These are phyloP conservation scores for Orientallactaga bullata DNA, from an alignment of 2,113 vertebrate species.

Conservation along the genomic window DNA sequence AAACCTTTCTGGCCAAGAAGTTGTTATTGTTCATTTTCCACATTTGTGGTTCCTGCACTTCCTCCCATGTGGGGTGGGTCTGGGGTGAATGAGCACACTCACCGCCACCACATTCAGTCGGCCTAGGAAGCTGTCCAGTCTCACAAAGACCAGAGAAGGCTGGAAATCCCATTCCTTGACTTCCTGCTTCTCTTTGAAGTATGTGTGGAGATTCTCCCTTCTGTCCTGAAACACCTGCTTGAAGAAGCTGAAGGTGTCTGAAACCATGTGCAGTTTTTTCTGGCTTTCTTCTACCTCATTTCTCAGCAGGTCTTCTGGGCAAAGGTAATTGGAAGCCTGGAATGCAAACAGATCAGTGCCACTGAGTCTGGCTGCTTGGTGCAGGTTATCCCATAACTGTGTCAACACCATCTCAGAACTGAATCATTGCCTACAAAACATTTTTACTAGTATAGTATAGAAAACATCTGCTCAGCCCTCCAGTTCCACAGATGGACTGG, in stretches of 20 bases:
- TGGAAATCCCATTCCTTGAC: constrained; percentile 92
- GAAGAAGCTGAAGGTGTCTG: constrained; percentile 88
- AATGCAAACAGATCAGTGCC: not conserved
- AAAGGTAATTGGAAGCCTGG: constrained; percentile 90
- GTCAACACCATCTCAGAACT: not conserved
- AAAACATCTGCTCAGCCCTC: not conserved
- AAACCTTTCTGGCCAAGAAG: not conserved
- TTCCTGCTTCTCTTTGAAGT: constrained; percentile 86
- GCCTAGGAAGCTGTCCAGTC: constrained; percentile 89
- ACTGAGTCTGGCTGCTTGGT: not conserved
- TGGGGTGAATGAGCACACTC: constrained; percentile 55
- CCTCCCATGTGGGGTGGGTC: fast-evolving
- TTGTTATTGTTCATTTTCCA: not conserved
- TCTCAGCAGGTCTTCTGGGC: constrained; percentile 93
- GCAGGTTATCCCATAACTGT: not conserved
- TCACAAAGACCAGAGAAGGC: constrained; percentile 88
- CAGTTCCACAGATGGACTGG: not conserved
- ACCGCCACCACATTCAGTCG: constrained; percentile 90
- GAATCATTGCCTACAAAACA: not conserved
- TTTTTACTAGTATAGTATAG: not conserved
- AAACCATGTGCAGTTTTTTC: constrained; percentile 86
- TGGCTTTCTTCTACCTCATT: constrained; percentile 92
- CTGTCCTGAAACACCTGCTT: constrained; percentile 88
- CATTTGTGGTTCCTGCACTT: not conserved
- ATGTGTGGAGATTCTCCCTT: constrained; percentile 85